phyloP scores from a whole-genome alignment of 2,113 vertebrate species.

The Meriones unguiculatus region DNA sequence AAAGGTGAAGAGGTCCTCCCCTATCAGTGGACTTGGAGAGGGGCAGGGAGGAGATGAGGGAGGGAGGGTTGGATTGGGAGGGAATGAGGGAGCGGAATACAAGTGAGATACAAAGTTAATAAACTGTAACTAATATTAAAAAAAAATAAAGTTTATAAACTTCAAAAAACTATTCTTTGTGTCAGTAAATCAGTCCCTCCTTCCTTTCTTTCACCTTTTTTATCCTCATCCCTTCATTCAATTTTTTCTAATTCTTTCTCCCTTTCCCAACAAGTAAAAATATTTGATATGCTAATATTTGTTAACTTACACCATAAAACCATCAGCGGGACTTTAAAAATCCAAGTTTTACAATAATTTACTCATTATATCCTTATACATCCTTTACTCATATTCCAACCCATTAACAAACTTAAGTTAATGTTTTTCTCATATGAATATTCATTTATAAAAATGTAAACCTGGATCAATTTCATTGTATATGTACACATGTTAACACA shows the following conservation, averaged over 20 bases:
- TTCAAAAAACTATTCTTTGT: neutral
- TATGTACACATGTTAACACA: neutral
- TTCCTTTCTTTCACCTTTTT: neutral
- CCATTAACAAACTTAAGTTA: neutral
- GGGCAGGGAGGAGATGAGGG: no score
- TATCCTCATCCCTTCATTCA: fast-evolving
- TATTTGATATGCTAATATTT: neutral
- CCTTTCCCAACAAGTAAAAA: neutral
- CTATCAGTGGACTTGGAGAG: no score
- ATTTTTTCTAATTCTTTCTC: fast-evolving
- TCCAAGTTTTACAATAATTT: neutral
- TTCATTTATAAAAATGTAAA: neutral
- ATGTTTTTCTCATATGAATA: neutral
- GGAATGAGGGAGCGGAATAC: no score
- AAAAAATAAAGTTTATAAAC: neutral
- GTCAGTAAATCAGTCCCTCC: neutral
- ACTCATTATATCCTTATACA: no score
- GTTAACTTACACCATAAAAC: neutral
- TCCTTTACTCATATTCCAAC: neutral
- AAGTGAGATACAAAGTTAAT: no score
- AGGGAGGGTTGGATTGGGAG: no score
- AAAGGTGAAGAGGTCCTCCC: no score
- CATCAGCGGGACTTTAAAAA: neutral
- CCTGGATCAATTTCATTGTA: neutral
- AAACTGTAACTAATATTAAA: no score